Evolutionary conservation across 2,797 vertebrate species (phyloP), one percentile per base, ranked within the genome.

Genomic region (Monodelphis domestica): DNA sequence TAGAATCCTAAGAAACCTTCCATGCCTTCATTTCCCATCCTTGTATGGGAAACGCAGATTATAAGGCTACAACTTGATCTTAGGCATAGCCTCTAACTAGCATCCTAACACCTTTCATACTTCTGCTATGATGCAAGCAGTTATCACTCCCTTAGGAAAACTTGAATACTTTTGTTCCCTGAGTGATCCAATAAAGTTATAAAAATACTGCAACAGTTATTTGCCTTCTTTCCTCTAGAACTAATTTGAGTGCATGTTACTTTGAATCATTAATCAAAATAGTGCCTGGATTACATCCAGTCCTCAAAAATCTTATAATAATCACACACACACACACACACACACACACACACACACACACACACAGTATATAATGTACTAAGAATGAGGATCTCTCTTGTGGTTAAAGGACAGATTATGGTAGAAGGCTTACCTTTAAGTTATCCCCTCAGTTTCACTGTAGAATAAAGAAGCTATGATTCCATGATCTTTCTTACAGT

Each of bases 381-480:
- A 55, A 89, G 91, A 95, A 96, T 92, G 56, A 87, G 5, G 17
- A 87, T 96, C 70, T 95, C 45, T 38, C 70, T 90, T 92, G 88
- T 52, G 0, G 45, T 57, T 91, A 93, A 87, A 92, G 89, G 92
- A 96, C 89, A 2, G 30, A 63, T 89, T 90, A 30, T 90, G 54
- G 28, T 87, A 54, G 53, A 55, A 91, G 94, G 33, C 30, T 6
- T 28, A 92, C 24, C 24, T 45, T 54, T 53, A 1, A 38, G 1
- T 89, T 91, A 29, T 11, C 2, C 70, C 89, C 87, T 51, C 9
- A 26, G 88, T 2, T 17, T 70, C 54, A 87, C 11, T 0, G 0
- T 87, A 53, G 51, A 45, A 94, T 51, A 45, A 90, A 38, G 53
- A 53, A 12, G 30, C 38, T 5, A 12, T 55, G 53, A 94, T 89